Evolutionary conservation across 2,797 vertebrate species (phyloP), one percentile per base, ranked within the genome.

Genomic region (Darevskia mixta): DNA sequence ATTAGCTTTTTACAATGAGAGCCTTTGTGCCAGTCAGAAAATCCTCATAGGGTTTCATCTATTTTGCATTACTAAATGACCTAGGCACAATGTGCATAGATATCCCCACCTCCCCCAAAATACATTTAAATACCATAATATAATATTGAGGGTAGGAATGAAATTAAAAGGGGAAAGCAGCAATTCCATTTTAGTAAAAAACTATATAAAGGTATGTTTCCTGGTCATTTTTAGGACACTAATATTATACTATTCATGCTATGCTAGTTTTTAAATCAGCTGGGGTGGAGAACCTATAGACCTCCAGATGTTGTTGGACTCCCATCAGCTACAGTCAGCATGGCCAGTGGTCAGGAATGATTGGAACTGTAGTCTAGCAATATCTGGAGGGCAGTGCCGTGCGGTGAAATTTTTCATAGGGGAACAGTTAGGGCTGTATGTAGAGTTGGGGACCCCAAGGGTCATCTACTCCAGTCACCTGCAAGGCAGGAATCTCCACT

Each of bases 1-100:
- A 96, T 96, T 96, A 95, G 91, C 85, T 91, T 93, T 90, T 90
- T 79, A 93, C 88, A 94, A 92, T 92, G 93, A 96, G 91, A 91
- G 88, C 87, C 92, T 95, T 95, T 86, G 75, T 87, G 87, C 58
- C 80, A 95, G 89, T 38, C 72, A 79, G 87, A n/a, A 95, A 94
- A 92, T 90, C 82, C 87, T 95, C 94, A 85, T 91, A 96, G 83
- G 80, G 77, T 93, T 95, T 91, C 80, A 91, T 79, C 38, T 93
- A n/a, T 89, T 96, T 94, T 94, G 75, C 87, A 92, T 89, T 89
- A 89, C 79, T 81, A 91, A 96, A 92, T 91, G 88, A 81, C 72
- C 86, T 92, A 69, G 89, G 82, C 17, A 89, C 92, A 88, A 87
- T 93, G 93, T 94, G 95, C 94, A 90, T 27, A 92, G 86, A 82